These are phyloP conservation scores for Piprites chloris DNA, from an alignment of 2,113 vertebrate genomes.

Conservation along the genomic window DNA sequence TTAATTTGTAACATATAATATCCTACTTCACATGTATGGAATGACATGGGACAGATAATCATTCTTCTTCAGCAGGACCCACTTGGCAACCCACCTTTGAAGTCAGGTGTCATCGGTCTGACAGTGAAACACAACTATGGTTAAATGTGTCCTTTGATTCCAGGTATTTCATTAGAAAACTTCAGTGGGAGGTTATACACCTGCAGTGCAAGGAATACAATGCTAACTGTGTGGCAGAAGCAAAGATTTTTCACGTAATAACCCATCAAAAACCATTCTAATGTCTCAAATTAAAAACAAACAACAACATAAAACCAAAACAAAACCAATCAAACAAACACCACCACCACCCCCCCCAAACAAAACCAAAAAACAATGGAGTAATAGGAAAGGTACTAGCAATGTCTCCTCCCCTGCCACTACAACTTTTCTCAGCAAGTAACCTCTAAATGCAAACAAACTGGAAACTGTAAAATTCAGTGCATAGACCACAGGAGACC, in stretches of 20 bases:
- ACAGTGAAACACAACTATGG: not conserved
- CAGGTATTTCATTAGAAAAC: not conserved
- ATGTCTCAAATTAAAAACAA: not conserved
- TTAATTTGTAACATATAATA: conserved; percentile 27
- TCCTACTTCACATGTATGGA: not conserved
- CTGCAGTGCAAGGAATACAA: not conserved
- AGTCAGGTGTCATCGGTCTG: not conserved
- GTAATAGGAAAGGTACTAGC: not conserved
- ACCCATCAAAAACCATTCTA: not conserved
- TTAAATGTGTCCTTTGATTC: not conserved
- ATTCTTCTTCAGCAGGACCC: not conserved
- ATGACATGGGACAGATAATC: not conserved
- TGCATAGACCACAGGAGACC: not conserved
- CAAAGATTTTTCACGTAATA: not conserved
- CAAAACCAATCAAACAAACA: not conserved
- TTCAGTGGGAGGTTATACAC: not conserved
- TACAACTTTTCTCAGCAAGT: not conserved
- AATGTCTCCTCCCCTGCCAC: not conserved
- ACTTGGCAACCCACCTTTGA: not conserved
- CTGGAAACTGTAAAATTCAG: not conserved
- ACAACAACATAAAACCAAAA: too few species aligned
- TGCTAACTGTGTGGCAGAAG: not conserved
- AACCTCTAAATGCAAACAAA: conserved; percentile 1
- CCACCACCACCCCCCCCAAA: too few species aligned
- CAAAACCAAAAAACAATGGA: not conserved